Evolutionary conservation across 2,113 vertebrate species (phyloP), one percentile per base, ranked within the genome.

Genomic region (Synodontis membranacea): DNA sequence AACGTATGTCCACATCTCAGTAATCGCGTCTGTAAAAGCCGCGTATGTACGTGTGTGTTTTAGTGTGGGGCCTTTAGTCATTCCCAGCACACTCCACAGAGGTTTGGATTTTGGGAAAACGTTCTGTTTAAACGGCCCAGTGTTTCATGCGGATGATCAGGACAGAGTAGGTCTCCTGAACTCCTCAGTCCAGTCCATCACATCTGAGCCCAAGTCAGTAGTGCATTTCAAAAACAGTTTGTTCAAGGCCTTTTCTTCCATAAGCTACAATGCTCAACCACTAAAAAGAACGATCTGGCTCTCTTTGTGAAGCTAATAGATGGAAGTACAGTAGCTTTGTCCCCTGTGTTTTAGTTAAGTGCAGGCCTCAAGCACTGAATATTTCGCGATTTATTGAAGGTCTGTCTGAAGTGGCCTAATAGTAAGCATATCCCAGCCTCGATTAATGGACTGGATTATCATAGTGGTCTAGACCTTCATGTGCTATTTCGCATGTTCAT

Each of bases 341-440:
- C 58, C 44, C 11, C 21, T 66, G 58, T 39, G 60, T 72, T 70
- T 12, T 39, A 42, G 70, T 25, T 19, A 50, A 66, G 46, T 78
- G 54, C 84, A n/a, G 64, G 12, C 68, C 11, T 31, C 86, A 66
- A 64, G 48, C 66, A 80, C 52, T 46, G 74, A 54, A n/a, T 86
- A 31, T 74, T 28, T 60, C 17, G 54, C 66, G 60, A 60, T 70
- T 84, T 87, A 72, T 90, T 83, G 86, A 85, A 86, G 79, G 80
- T 80, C 72, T 58, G 31, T 4, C n/a, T 54, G 9, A 54, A 86
- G 75, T 68, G 58, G 74, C n/a, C 37, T 37, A 25, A 15, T 9
- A 52, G 58, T 50, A 64, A 79, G 31, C 50, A 79, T 44, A 1
- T 25, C 56, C 44, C 56, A 15, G 74, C 21, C 23, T 58, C 1